phyloP scores from a whole-genome alignment of 2,113 vertebrate species.

The Rhinogobius similis region DNA sequence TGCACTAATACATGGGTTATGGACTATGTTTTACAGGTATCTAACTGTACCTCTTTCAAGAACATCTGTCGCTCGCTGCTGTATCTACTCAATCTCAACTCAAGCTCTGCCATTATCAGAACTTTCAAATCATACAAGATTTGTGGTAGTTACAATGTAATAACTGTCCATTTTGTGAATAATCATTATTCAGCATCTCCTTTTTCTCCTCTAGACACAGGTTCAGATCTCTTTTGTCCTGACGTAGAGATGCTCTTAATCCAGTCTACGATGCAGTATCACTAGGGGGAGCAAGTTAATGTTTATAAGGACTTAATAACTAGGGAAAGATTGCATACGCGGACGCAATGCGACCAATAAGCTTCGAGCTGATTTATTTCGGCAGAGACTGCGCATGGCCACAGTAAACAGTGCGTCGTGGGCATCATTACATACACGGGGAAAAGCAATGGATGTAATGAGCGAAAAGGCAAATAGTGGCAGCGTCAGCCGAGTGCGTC shows the following conservation, averaged over 20 bases:
- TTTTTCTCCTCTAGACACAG: background rate
- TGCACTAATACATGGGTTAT: too few species aligned
- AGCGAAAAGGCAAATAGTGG: constrained; percentile 45
- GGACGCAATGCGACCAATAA: constrained; percentile 54
- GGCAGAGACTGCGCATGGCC: constrained; percentile 77
- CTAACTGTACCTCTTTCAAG: too few species aligned
- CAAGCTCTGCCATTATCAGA: too few species aligned
- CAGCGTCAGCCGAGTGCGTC: constrained; percentile 38
- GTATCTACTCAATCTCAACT: too few species aligned
- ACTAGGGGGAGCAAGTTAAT: background rate
- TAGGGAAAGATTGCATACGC: constrained; percentile 44
- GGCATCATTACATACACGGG: constrained; percentile 44
- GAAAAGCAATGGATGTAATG: constrained; percentile 28
- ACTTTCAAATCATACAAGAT: too few species aligned
- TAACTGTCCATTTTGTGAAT: too few species aligned
- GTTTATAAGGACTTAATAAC: constrained; percentile 12
- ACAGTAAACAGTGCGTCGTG: constrained; percentile 48
- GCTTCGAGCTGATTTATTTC: constrained; percentile 56
- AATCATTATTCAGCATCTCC: too few species aligned
- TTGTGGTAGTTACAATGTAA: too few species aligned
- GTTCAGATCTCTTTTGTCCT: background rate
- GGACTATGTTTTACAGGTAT: too few species aligned
- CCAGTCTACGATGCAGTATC: background rate
- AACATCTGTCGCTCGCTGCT: too few species aligned
- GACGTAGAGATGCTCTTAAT: background rate